Percentiles rank a stretch among this genome's conserved stretches.
These are phyloP conservation scores for Rhabdornis inornatus DNA, from an alignment of 2,113 vertebrate species.

Conservation along the genomic window DNA sequence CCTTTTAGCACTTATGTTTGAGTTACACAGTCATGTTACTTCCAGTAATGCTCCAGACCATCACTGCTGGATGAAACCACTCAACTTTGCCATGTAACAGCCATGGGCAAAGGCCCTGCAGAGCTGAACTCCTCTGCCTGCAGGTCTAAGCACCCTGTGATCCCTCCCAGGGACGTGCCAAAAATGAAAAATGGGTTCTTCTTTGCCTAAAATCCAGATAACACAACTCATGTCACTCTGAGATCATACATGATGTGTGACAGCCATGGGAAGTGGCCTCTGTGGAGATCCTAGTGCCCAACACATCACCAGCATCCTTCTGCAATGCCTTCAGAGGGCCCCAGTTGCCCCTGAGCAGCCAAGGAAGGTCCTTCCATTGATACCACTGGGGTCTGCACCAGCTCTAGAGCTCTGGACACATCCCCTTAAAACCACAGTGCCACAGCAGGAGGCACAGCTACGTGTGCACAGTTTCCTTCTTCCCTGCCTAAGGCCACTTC, in stretches of 20 bases:
- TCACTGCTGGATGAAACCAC: not conserved
- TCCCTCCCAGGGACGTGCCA: not conserved
- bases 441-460: not conserved
- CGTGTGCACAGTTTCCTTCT: not conserved
- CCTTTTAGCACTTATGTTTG: slow-evolving; percentile 4
- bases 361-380: not conserved
- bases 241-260: not conserved
- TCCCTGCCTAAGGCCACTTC: not conserved
- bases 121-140: not conserved
- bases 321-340: not conserved
- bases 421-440: not conserved
- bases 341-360: accelerated
- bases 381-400: not conserved
- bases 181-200: not conserved
- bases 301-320: not conserved
- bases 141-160: not conserved
- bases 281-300: not conserved
- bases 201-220: not conserved
- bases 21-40: not conserved
- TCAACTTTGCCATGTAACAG: not conserved
- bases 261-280: not conserved
- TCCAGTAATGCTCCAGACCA: not conserved
- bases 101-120: not conserved
- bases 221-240: not conserved
- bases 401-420: not conserved